These are phyloP conservation scores for Virgularia gustaviana DNA, from an alignment of 92 coral and sea anemone genomes.

Conservation along the genomic window DNA sequence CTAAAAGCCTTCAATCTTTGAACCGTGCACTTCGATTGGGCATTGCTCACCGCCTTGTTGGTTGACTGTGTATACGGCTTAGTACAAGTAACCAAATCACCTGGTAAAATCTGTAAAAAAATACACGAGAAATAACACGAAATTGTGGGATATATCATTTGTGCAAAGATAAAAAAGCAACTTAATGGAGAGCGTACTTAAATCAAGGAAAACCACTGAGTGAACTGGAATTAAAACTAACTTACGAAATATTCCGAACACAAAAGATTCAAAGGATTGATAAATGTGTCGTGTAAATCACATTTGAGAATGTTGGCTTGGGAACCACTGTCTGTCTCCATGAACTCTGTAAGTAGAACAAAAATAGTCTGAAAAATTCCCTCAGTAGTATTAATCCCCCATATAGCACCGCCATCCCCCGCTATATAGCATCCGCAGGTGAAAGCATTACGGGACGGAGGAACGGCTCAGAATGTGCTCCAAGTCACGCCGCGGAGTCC, in stretches of 20 bases:
- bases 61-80: conserved; percentile 27
- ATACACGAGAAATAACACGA: not conserved
- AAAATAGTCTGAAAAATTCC: too few relatives aligned
- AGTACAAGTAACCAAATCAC: conserved; percentile 22
- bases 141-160: not conserved
- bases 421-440: too few relatives aligned
- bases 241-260: conserved; percentile 71
- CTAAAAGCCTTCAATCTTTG: conserved; percentile 61
- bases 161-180: too few relatives aligned
- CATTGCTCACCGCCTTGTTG: conserved; percentile 3
- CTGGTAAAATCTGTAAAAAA: conserved; percentile 38
- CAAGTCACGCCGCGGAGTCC: too few relatives aligned
- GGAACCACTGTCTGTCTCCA: conserved; percentile 7
- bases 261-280: conserved; percentile 67
- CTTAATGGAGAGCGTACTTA: not conserved
- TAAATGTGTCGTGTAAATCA: conserved; percentile 83
- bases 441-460: too few relatives aligned
- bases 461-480: too few relatives aligned
- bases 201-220: not conserved
- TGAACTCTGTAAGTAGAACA: not conserved
- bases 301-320: conserved; percentile 62
- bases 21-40: conserved; percentile 51
- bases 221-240: not conserved
- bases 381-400: too few relatives aligned
- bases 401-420: too few relatives aligned